Conservation (phyloP, 2,113 vertebrate species). For the Paedocypris sp. region DNA sequence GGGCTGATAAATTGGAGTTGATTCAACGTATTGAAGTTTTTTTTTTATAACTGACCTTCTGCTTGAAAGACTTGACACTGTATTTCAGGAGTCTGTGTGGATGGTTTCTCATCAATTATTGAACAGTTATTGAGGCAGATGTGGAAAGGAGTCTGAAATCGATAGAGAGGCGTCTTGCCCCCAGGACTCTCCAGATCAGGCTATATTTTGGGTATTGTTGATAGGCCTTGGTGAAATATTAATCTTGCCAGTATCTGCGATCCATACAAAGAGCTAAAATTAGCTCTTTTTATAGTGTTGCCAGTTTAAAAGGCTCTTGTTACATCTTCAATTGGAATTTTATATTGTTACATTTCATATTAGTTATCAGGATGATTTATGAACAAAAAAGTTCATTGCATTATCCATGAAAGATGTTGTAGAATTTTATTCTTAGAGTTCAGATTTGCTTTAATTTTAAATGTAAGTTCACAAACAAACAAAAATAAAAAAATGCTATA, state of each 20-base stretch:
- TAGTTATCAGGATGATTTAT: too few relatives aligned
- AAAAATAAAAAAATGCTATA: too few relatives aligned
- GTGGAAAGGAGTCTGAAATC: conserved; percentile 32
- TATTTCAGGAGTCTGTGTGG: conserved; percentile 17
- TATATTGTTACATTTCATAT: too few relatives aligned
- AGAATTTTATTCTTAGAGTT: too few relatives aligned
- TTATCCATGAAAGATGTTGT: too few relatives aligned
- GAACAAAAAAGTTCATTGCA: too few relatives aligned
- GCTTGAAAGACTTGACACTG: conserved; percentile 21
- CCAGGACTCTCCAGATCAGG: conserved; percentile 23
- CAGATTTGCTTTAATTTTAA: too few relatives aligned
- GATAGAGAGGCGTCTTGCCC: conserved; percentile 35
- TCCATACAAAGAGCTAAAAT: too few relatives aligned
- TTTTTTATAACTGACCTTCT: conserved; percentile 12
- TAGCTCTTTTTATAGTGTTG: too few relatives aligned
- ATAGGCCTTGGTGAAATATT: conserved; percentile 35
- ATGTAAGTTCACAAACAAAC: too few relatives aligned
- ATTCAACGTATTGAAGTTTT: conserved; percentile 15
- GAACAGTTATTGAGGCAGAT: conserved; percentile 30
- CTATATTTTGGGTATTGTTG: conserved; percentile 30
- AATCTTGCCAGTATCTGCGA: conserved; percentile 21
- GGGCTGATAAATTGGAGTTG: neutral
- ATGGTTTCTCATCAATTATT: conserved; percentile 33
- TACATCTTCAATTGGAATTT: too few relatives aligned
- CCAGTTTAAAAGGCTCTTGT: too few relatives aligned